Evolutionary conservation across 2,797 vertebrate species (phyloP).

Genomic region (Neostethus bicornis): DNA sequence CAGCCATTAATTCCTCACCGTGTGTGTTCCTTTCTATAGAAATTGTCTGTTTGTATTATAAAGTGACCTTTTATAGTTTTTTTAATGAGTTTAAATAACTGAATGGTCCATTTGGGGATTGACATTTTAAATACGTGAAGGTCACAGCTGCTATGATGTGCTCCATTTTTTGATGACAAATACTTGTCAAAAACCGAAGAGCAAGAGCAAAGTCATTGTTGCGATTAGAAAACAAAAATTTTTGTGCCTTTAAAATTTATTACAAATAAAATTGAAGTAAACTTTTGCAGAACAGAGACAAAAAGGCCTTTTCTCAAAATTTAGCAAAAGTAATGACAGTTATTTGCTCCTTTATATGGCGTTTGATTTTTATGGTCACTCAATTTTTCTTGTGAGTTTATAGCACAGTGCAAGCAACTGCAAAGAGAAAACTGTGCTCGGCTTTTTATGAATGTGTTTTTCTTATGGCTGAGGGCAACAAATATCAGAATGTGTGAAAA

Average conservation of each 20-base stretch:
- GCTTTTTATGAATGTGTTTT: slow-evolving; percentile 55
- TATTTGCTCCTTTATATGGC: not conserved
- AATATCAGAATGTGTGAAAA: slow-evolving; percentile 52
- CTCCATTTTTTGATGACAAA: not conserved
- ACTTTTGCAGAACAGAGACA: not conserved
- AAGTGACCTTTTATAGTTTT: not conserved
- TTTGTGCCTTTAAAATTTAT: too few relatives aligned
- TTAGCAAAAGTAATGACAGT: not conserved
- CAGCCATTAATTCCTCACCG: not conserved
- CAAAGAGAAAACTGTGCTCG: slow-evolving; percentile 31
- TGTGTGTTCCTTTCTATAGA: not conserved
- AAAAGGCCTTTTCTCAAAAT: not conserved
- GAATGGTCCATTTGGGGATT: not conserved
- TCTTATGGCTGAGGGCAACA: slow-evolving; percentile 47
- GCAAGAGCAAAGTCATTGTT: too few relatives aligned
- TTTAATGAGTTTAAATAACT: not conserved
- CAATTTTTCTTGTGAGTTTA: not conserved
- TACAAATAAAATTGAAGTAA: not conserved
- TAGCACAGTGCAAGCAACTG: slow-evolving; percentile 46
- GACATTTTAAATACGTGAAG: not conserved
- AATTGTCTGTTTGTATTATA: not conserved
- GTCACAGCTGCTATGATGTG: not conserved
- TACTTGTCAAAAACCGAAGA: not conserved
- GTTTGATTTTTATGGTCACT: not conserved
- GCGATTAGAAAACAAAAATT: too few relatives aligned